phyloP scores from a whole-genome alignment of 92 coral and sea anemone species.

The Diadumene lineata region DNA sequence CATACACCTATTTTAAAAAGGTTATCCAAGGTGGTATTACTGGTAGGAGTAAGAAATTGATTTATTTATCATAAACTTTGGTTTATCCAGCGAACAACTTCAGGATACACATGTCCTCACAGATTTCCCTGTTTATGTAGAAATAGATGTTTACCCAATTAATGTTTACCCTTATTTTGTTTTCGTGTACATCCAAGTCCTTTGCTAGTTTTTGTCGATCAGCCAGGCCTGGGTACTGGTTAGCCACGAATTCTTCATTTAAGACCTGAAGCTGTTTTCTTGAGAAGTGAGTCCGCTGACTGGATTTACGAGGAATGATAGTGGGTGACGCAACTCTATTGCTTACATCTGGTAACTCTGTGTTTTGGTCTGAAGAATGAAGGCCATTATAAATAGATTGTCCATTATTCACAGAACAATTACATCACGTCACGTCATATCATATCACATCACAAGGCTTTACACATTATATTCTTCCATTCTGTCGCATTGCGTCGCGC shows the following conservation, averaged over 20 bases:
- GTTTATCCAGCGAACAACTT: not conserved
- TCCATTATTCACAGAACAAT: not conserved
- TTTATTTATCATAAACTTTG: too few species aligned
- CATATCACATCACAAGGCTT: not conserved
- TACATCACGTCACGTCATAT: not conserved
- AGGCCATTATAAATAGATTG: not conserved
- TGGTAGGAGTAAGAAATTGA: too few species aligned
- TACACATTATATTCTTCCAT: not conserved
- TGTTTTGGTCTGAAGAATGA: not conserved
- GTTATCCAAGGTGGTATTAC: not conserved
- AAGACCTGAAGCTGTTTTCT: conserved; percentile 41
- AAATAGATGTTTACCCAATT: not conserved
- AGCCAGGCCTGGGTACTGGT: conserved; percentile 59
- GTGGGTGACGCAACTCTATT: not conserved
- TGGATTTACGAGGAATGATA: conserved; percentile 2
- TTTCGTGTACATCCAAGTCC: conserved; percentile 40
- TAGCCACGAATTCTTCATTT: conserved; percentile 44
- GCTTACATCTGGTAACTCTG: not conserved
- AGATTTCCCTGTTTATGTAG: not conserved
- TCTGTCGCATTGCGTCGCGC: not conserved
- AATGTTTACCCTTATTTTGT: conserved; percentile 47
- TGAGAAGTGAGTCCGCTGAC: conserved; percentile 58
- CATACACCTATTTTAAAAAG: not conserved
- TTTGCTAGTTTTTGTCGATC: conserved; percentile 45
- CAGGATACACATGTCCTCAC: not conserved